These are phyloP conservation scores for Bicyclus anynana DNA, from an alignment of 1,140 invertebrate species.

Conservation along the genomic window DNA sequence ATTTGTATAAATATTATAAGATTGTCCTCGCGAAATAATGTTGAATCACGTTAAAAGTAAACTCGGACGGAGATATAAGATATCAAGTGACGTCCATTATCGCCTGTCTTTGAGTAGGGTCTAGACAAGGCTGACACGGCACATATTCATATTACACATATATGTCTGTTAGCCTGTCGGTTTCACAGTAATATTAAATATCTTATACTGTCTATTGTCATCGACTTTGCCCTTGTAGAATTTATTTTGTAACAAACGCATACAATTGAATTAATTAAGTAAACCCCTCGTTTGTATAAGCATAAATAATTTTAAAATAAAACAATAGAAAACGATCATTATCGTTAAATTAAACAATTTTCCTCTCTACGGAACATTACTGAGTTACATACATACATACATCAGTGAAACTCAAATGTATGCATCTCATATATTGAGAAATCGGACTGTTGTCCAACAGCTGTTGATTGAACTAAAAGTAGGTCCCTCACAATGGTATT, in stretches of 20 bases:
- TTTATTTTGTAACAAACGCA: no score
- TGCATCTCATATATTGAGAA: no score
- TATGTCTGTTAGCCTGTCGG: constrained; percentile 9
- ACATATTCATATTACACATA: constrained; percentile 17
- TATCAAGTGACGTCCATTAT: constrained; percentile 56
- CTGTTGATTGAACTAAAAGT: constrained; percentile 18
- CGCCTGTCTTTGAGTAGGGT: constrained; percentile 39
- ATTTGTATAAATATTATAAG: neutral
- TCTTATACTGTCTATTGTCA: no score
- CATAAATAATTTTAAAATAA: no score
- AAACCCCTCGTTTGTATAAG: no score
- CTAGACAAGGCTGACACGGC: constrained; percentile 25
- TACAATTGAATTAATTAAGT: neutral
- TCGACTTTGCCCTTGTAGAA: no score
- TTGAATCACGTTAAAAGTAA: constrained; percentile 18
- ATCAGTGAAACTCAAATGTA: no score
- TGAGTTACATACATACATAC: constrained; percentile 4
- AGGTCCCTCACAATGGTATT: constrained; percentile 9
- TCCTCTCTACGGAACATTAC: neutral
- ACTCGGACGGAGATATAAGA: constrained; percentile 30
- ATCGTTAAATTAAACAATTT: neutral
- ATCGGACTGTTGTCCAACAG: constrained; percentile 8
- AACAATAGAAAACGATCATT: neutral
- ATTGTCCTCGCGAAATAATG: neutral
- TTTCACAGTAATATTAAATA: constrained; percentile 10